phyloP scores from a whole-genome alignment of 2,888 invertebrate genomes.

The Gandaritis pyraliata region DNA sequence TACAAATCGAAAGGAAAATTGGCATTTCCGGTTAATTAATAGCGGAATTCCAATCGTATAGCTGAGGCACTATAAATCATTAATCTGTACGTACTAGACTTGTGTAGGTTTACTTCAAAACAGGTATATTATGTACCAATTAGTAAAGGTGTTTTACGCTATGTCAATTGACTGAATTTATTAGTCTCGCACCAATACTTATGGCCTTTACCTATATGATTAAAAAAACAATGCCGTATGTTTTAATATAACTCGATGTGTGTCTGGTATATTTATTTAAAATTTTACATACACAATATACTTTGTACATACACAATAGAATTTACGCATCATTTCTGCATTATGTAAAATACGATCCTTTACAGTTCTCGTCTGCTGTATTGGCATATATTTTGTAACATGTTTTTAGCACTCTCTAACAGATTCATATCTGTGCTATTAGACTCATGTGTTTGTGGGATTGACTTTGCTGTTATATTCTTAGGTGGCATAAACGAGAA shows the following conservation, averaged over 20 bases:
- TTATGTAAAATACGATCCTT: conserved; percentile 24
- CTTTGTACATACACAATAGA: conserved; percentile 28
- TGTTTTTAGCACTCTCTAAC: neutral
- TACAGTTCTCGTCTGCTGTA: conserved; percentile 15
- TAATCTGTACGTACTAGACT: neutral
- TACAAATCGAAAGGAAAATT: conserved; percentile 9
- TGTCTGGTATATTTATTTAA: conserved; percentile 17
- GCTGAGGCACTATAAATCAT: neutral
- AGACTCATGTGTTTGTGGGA: too few relatives aligned
- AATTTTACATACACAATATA: too few relatives aligned
- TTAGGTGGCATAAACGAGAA: too few relatives aligned
- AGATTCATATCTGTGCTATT: neutral
- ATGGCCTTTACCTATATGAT: neutral
- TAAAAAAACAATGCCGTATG: neutral
- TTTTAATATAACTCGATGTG: conserved; percentile 3
- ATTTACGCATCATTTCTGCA: conserved; percentile 32
- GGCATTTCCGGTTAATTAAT: conserved; percentile 12
- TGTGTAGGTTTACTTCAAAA: conserved; percentile 6
- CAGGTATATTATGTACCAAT: conserved; percentile 3
- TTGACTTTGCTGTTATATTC: too few relatives aligned
- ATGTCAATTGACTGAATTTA: conserved; percentile 12
- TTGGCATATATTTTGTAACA: conserved; percentile 2
- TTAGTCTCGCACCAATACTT: conserved; percentile 8
- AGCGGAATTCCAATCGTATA: conserved; percentile 14
- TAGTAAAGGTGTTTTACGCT: conserved; percentile 12